These are phyloP conservation scores for Caenorhabditis wallacei DNA, from an alignment of 2,888 invertebrate genomes.

Conservation along the genomic window DNA sequence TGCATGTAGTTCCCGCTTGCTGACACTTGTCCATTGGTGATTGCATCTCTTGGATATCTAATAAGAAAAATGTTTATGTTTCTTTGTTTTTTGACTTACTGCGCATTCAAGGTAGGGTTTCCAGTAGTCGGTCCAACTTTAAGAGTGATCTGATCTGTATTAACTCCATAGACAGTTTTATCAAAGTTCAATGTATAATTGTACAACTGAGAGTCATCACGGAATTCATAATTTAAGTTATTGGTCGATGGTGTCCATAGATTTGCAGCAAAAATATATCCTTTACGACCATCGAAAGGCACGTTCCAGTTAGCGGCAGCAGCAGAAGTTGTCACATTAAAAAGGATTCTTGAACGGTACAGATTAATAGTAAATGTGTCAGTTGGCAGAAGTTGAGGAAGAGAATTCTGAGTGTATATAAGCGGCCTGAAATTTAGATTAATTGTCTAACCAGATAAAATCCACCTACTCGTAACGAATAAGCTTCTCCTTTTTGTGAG, in stretches of 20 bases:
- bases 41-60: constrained; percentile 32
- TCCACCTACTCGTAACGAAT: constrained; percentile 44
- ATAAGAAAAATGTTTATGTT: no score
- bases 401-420: background rate
- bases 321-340: background rate
- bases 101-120: background rate
- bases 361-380: constrained; percentile 27
- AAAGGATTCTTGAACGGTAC: background rate
- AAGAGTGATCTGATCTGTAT: constrained; percentile 11
- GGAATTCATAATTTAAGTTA: constrained; percentile 31
- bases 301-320: constrained; percentile 9
- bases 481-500: constrained; percentile 32
- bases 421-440: constrained; percentile 13
- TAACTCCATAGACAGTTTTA: background rate
- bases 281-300: constrained; percentile 19
- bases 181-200: constrained; percentile 18
- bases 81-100: background rate
- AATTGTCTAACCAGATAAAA: background rate
- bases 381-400: constrained; percentile 45
- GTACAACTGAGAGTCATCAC: constrained; percentile 30
- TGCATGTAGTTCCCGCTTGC: constrained; percentile 39
- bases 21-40: constrained; percentile 15
- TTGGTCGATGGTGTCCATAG: constrained; percentile 18
- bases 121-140: constrained; percentile 29
- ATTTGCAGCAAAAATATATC: constrained; percentile 39